Evolutionary conservation across 2,888 invertebrate genomes (phyloP), one percentile per base, ranked within the genome.

Genomic region (Cryptosula pallasiana): DNA sequence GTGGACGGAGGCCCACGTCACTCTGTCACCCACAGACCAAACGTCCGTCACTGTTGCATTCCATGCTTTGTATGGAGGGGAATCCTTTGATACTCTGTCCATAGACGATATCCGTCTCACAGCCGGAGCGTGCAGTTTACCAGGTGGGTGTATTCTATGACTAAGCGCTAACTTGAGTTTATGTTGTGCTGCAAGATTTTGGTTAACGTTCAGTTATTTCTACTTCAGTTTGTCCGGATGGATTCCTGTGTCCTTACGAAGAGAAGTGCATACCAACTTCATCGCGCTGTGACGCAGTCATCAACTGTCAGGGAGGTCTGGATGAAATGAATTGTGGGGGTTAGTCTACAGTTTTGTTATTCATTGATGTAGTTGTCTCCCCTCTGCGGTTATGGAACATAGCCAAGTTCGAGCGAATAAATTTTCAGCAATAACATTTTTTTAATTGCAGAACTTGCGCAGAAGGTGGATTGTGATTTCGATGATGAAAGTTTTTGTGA

Each of bases 261-360:
- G 54, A 54, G 54, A 32, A 32, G 16, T 63, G 63, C 32, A 63
- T 63, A 29, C 5, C 63, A 29, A n/a, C 63, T 16, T 27, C 32
- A 13, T 27, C 29, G 5, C 63, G n/a, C 5, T 63, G 63, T 63
- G 63, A 63, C 32, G 63, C 29, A 32, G 27, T 63, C 2, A 3
- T 13, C 9, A 2, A 63, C 63, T 63, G 63, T 27, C 34, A 27
- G 32, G 63, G 63, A 5, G 29, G 32, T 9, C 13, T 63, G 9
- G 63, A 63, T 32, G 63, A 63, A 34, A 32, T 5, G 32, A 27
- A 63, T n/a, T 63, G 63, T 63, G 63, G 63, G n/a, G 63, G 63
- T 63, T 3, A 55, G 55, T 45, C 9, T 45, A 9, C 45, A 13
- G 45, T n/a, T n/a, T n/a, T n/a, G 45, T 20, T 45, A 45, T 13